Percentiles rank a stretch among this genome's conserved stretches.
Evolutionary conservation across 2,888 invertebrate species (phyloP).

Genomic region (Melolontha melolontha): DNA sequence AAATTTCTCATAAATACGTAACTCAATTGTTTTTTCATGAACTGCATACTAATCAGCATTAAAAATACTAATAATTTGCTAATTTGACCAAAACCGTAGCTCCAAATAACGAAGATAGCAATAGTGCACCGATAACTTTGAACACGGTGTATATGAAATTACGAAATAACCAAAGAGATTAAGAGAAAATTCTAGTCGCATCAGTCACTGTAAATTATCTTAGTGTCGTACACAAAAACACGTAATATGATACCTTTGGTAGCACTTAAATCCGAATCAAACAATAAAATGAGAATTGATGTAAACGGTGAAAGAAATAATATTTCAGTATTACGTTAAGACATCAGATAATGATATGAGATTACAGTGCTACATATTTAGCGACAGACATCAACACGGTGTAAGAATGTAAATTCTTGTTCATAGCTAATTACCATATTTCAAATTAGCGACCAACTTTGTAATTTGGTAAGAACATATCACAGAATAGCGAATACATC

Average conservation of each 20-base stretch:
- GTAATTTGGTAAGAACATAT: slow-evolving; percentile 14
- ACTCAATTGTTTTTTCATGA: too few relatives aligned
- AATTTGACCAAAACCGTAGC: too few relatives aligned
- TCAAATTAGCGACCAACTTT: slow-evolving; percentile 4
- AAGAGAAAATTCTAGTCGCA: too few relatives aligned
- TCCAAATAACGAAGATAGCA: too few relatives aligned
- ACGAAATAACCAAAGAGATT: too few relatives aligned
- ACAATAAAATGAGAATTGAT: slow-evolving; percentile 5
- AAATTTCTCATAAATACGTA: too few relatives aligned
- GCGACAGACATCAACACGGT: background rate
- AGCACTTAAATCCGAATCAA: background rate
- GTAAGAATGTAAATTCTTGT: slow-evolving; percentile 16
- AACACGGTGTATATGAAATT: too few relatives aligned
- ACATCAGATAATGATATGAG: slow-evolving; percentile 18
- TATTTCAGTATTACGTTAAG: slow-evolving; percentile 16
- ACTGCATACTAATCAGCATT: too few relatives aligned
- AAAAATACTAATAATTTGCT: too few relatives aligned
- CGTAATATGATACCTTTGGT: slow-evolving; percentile 11
- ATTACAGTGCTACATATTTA: slow-evolving; percentile 14
- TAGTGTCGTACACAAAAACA: background rate
- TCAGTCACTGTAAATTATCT: too few relatives aligned
- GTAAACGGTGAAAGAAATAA: slow-evolving; percentile 11
- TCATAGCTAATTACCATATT: slow-evolving; percentile 17
- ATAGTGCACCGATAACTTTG: too few relatives aligned
- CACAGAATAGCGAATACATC: slow-evolving; percentile 5